Conservation (phyloP, 2,113 vertebrate genomes). For the Ceyx margarethae region DNA sequence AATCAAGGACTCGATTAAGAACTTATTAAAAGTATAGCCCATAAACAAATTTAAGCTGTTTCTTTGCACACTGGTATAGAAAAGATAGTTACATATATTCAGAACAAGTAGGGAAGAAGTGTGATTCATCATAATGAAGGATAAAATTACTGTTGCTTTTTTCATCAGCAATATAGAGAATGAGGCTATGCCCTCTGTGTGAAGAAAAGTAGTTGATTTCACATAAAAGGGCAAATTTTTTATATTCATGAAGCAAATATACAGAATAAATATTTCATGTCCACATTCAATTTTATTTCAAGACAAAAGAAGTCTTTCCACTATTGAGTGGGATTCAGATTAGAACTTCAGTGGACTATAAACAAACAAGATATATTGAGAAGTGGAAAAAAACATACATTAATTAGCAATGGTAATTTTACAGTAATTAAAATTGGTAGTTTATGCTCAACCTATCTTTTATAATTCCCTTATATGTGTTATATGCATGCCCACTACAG, state of each 20-base stretch:
- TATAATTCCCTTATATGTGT: background rate
- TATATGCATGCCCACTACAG: background rate
- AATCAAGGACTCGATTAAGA: background rate
- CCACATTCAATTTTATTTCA: background rate
- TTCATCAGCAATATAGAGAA: background rate
- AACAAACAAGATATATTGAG: background rate
- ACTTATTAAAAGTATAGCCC: background rate
- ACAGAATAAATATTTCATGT: background rate
- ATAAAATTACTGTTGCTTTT: background rate
- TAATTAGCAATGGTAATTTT: background rate
- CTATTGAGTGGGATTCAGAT: background rate
- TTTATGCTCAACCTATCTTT: background rate
- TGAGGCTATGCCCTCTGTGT: background rate
- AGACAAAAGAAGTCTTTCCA: background rate
- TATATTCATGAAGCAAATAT: background rate
- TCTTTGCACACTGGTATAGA: background rate
- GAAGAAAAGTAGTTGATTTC: background rate
- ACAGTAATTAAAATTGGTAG: background rate
- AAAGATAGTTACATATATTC: background rate
- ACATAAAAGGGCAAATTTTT: background rate
- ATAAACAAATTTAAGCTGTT: background rate
- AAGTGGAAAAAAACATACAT: background rate
- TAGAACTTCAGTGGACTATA: background rate
- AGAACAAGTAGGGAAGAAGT: background rate
- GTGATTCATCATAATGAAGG: background rate